Evolutionary conservation across 2,797 vertebrate genomes (phyloP).

Genomic region (Pseudocheirus occidentalis): DNA sequence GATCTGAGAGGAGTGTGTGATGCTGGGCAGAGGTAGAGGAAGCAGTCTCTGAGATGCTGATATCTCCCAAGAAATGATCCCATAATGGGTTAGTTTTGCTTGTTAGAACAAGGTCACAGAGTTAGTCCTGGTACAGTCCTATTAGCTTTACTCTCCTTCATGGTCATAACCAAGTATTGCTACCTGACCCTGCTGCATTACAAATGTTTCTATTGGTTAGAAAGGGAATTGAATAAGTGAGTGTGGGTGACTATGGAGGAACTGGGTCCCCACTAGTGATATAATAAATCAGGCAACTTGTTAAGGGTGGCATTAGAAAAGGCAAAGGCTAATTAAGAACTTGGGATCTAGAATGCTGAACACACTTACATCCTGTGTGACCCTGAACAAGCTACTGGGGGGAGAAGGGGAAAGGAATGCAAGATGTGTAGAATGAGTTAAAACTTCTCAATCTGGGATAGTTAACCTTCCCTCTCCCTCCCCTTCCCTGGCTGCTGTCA

Average conservation of each 20-base stretch:
- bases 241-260: background rate
- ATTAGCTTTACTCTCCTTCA: background rate
- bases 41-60: background rate
- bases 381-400: background rate
- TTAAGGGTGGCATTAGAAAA: background rate
- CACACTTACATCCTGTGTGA: background rate
- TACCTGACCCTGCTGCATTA: background rate
- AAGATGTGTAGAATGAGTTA: too few relatives aligned
- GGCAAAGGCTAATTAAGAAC: background rate
- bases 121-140: background rate
- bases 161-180: background rate
- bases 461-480: too few relatives aligned
- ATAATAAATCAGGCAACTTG: background rate
- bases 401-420: background rate
- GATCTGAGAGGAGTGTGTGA: background rate
- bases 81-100: background rate
- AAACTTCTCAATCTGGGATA: too few relatives aligned
- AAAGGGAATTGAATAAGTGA: background rate
- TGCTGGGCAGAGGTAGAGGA: background rate
- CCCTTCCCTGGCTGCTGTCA: too few relatives aligned
- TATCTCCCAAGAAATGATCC: background rate
- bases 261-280: background rate
- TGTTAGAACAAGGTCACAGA: background rate
- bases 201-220: background rate
- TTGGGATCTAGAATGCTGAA: background rate